phyloP scores from a whole-genome alignment of 2,113 vertebrate genomes.

The Bostrychus sinensis region DNA sequence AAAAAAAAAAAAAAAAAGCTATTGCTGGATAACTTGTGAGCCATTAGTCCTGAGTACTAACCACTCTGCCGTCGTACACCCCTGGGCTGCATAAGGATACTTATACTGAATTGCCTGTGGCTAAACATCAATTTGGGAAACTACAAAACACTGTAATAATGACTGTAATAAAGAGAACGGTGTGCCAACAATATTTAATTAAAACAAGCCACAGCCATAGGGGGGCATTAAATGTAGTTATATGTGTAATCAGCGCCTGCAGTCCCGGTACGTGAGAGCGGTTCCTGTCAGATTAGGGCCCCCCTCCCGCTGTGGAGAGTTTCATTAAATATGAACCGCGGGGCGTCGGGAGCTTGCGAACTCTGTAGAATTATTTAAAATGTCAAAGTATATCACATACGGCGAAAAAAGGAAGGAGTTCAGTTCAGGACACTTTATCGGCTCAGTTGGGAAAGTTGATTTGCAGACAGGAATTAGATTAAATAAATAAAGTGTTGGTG shows the following conservation, averaged over 20 bases:
- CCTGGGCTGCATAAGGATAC: background rate
- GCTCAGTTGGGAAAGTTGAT: background rate
- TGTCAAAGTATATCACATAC: conserved; percentile 3
- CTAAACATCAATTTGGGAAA: conserved; percentile 47
- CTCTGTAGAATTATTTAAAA: background rate
- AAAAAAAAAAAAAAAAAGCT: too few species aligned
- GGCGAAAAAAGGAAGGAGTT: background rate
- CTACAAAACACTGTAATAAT: conserved; percentile 46
- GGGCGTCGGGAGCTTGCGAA: background rate
- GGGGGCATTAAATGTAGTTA: conserved; percentile 37
- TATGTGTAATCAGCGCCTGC: conserved; percentile 32
- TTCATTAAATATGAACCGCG: conserved; percentile 6
- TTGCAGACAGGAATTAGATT: background rate
- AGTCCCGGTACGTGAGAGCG: background rate
- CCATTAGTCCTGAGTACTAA: too few species aligned
- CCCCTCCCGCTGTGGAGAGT: conserved; percentile 5
- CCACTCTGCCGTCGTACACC: background rate
- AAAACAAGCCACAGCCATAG: conserved; percentile 39
- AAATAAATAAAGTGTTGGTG: background rate
- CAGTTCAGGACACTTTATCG: background rate
- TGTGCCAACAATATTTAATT: conserved; percentile 54
- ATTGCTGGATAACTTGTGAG: too few species aligned
- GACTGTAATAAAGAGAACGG: conserved; percentile 46
- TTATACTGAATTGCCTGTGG: conserved; percentile 6
- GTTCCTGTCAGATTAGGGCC: conserved; percentile 10